A percentile compares a stretch with the other conserved stretches of the same genome.
These are phyloP conservation scores for Larimichthys crocea DNA, from an alignment of 2,113 vertebrate genomes.

Conservation along the genomic window DNA sequence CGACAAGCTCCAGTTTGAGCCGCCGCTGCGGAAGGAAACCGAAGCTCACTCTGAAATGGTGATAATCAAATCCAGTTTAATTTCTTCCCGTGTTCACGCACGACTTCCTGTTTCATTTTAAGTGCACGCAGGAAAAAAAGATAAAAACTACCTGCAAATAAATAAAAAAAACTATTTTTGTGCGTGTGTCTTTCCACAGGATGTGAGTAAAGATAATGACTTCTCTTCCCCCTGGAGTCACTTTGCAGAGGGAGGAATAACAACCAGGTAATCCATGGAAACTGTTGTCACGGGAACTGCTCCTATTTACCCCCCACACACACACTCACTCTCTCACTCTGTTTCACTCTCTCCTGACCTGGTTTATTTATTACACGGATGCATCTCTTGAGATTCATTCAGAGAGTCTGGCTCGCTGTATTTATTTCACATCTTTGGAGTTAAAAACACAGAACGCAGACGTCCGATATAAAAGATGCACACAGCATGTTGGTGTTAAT, in stretches of 20 bases:
- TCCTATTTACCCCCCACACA: slow-evolving; percentile 40
- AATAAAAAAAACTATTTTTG: slow-evolving; percentile 22
- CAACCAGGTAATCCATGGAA: slow-evolving; percentile 84
- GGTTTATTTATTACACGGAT: slow-evolving; percentile 19
- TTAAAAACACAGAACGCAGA: background rate
- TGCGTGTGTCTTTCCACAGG: slow-evolving; percentile 80
- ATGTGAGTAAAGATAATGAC: slow-evolving; percentile 89
- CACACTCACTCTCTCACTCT: background rate
- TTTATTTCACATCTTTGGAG: background rate
- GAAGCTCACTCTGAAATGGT: slow-evolving; percentile 97
- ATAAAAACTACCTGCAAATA: background rate
- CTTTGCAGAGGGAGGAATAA: slow-evolving; percentile 90
- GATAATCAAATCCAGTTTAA: slow-evolving; percentile 22
- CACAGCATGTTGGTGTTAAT: background rate
- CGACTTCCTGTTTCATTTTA: background rate
- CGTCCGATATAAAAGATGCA: background rate
- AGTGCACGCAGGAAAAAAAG: background rate
- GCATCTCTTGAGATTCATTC: slow-evolving; percentile 9
- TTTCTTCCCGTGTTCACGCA: background rate
- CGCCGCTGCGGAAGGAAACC: slow-evolving; percentile 94
- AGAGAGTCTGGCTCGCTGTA: background rate
- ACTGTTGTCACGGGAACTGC: slow-evolving; percentile 63
- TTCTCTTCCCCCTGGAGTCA: slow-evolving; percentile 94
- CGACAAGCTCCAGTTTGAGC: slow-evolving; percentile 95
- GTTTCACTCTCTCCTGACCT: slow-evolving; percentile 1